phyloP scores from a whole-genome alignment of 1,140 invertebrate species.

The Drosophila virilis region DNA sequence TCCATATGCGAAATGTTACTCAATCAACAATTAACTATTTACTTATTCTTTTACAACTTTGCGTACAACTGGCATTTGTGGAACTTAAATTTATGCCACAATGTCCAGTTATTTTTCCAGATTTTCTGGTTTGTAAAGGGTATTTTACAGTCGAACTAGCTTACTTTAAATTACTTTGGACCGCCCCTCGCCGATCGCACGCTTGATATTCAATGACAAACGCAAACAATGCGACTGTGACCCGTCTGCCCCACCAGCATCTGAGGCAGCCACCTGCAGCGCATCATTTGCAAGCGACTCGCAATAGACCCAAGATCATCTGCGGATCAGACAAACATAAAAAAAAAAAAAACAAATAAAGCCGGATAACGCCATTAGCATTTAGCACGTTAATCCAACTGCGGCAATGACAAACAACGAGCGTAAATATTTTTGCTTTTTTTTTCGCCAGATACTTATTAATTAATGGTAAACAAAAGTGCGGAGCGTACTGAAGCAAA shows the following conservation, averaged over 20 bases:
- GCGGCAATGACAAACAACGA: constrained; percentile 40
- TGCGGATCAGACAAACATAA: neutral
- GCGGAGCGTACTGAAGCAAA: constrained; percentile 7
- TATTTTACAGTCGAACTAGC: constrained; percentile 16
- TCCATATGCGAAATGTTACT: too few species aligned
- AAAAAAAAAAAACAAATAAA: neutral
- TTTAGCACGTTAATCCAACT: constrained; percentile 37
- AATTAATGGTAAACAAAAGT: constrained; percentile 30
- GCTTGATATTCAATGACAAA: constrained; percentile 70
- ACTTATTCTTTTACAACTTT: too few species aligned
- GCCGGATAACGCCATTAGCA: constrained; percentile 31
- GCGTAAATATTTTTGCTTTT: constrained; percentile 19
- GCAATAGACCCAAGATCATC: constrained; percentile 21
- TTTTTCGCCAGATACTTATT: constrained; percentile 26
- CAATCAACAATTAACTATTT: too few species aligned
- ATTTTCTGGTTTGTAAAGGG: neutral
- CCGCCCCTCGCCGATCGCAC: neutral
- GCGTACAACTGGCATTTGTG: too few species aligned
- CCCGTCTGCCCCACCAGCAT: constrained; percentile 19
- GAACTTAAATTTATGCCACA: too few species aligned
- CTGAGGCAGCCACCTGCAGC: constrained; percentile 21
- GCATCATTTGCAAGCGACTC: constrained; percentile 19
- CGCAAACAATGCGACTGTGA: constrained; percentile 62
- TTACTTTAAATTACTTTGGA: neutral
- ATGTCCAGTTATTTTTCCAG: neutral